Evolutionary conservation across 2,888 invertebrate species (phyloP), one percentile per base, ranked within the genome.

Genomic region (Metellina segmentata): DNA sequence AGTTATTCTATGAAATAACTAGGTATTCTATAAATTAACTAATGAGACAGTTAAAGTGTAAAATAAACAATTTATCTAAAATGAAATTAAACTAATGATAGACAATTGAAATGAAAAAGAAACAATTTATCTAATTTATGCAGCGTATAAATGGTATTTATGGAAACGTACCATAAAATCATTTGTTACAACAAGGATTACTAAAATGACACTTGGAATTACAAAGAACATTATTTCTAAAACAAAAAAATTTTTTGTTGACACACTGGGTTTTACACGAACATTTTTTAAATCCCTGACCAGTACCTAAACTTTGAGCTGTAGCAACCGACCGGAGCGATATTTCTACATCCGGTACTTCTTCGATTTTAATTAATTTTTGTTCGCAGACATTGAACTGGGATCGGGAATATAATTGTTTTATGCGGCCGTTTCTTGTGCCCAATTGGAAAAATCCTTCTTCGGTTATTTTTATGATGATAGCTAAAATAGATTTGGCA

Each of bases 181-280:
- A 85, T 85, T 75, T 85, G 85, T 85, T 81, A 81, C 69, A 81
- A 48, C 78, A 74, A 74, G 74, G 74, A 74, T 74, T 74, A 75
- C 9, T 61, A 61, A 61, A 61, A 61, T 61, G 61, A 61, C 61
- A 61, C 61, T 61, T 61, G 61, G 61, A 61, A 61, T 34, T 34
- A 34, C 34, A 34, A 34, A 34, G 34, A 34, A 34, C 34, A 34
- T 34, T 34, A 34, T 89, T 89, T 75, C 89, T 75, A 89, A 81
- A 89, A 89, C 89, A 89, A 89, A 89, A 70, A 83, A 77, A 89
- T 83, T 83, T 89, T 89, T 89, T 89, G 89, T 89, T 82, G 77
- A 89, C 70, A 89, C 89, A 89, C 89, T 83, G 89, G 83, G 83
- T 89, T 89, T 89, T 89, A 83, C 89, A 89, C 83, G 89, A 89